Evolutionary conservation across 2,888 invertebrate genomes (phyloP).

Genomic region (Phania funesta): DNA sequence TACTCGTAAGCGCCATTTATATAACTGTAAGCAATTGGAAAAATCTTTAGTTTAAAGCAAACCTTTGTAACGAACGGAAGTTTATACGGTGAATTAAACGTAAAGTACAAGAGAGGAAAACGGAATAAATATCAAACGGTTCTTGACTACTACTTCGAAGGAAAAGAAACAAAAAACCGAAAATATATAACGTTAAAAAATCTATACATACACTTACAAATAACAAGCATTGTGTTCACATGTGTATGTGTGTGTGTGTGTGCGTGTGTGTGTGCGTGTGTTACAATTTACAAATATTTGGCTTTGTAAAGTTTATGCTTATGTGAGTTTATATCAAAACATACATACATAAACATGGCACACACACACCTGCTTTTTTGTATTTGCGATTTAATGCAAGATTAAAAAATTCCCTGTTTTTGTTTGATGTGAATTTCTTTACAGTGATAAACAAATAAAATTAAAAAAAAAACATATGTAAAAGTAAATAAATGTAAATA

Average conservation of each 20-base stretch:
- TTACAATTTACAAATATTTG: too few species aligned
- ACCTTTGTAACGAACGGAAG: constrained; percentile 73
- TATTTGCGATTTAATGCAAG: too few species aligned
- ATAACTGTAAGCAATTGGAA: constrained; percentile 69
- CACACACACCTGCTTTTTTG: too few species aligned
- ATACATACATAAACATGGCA: too few species aligned
- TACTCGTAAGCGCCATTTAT: constrained; percentile 69
- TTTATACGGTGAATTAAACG: constrained; percentile 44
- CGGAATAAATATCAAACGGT: constrained; percentile 42
- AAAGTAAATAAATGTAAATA: not conserved
- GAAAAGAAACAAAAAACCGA: not conserved
- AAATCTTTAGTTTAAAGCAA: constrained; percentile 74
- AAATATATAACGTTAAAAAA: constrained; percentile 26
- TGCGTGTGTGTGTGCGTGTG: constrained; percentile 2
- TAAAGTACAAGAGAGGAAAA: constrained; percentile 19
- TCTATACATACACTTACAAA: constrained; percentile 11
- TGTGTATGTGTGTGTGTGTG: constrained; percentile 2
- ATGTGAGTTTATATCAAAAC: too few species aligned
- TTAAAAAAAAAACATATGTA: constrained; percentile 5
- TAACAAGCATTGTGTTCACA: not conserved
- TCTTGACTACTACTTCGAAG: constrained; percentile 12
- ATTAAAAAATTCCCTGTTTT: constrained; percentile 11
- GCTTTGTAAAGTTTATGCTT: too few species aligned
- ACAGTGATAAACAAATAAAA: constrained; percentile 46
- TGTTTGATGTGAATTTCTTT: constrained; percentile 36